phyloP scores from a whole-genome alignment of 2,797 vertebrate genomes.

The Halcyon badia region DNA sequence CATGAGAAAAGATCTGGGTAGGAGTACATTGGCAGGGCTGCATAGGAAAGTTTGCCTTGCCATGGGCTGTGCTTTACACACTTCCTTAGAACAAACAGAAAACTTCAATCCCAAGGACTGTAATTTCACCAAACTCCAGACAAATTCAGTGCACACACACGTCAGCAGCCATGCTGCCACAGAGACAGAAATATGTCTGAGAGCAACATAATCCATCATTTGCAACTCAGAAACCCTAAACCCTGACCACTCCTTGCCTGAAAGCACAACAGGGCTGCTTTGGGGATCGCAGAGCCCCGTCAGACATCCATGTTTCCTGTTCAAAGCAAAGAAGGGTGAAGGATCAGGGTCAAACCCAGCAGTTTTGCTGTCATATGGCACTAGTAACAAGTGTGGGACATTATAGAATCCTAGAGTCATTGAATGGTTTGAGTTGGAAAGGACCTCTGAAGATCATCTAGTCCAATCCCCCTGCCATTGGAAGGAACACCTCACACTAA shows the following conservation, averaged over 20 bases:
- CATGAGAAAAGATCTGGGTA: not conserved
- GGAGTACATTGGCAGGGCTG: not conserved
- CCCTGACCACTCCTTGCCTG: not conserved
- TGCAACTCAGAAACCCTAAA: not conserved
- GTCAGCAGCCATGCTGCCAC: not conserved
- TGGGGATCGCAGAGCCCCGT: not conserved
- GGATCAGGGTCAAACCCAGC: not conserved
- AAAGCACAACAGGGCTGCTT: not conserved
- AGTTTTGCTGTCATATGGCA: not conserved
- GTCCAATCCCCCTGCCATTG: not conserved
- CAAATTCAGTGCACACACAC: not conserved
- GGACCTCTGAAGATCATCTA: not conserved
- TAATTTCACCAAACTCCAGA: not conserved
- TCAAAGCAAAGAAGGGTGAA: not conserved
- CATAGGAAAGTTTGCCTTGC: not conserved
- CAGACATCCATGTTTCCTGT: not conserved
- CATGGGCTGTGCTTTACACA: not conserved
- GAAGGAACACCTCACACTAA: not conserved
- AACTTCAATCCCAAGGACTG: not conserved
- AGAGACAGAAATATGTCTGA: not conserved
- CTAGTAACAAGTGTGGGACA: not conserved
- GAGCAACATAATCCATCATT: not conserved
- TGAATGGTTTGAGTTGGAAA: not conserved
- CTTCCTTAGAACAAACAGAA: not conserved
- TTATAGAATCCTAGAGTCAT: not conserved